A percentile compares a stretch with the other conserved stretches of the same genome.
Evolutionary conservation across 2,888 invertebrate species (phyloP).

Genomic region (Cyaniris semiargus): DNA sequence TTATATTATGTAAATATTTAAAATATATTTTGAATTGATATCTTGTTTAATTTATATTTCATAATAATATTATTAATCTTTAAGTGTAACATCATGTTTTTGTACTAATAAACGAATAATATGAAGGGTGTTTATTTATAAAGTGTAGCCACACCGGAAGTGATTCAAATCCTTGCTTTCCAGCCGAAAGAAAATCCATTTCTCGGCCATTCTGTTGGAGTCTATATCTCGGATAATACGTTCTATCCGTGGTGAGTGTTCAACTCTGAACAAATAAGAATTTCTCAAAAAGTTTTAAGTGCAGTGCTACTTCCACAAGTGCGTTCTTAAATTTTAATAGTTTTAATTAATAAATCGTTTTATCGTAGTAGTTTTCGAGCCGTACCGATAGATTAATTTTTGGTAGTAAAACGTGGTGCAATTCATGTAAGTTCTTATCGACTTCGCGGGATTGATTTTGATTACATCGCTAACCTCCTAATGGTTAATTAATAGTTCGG

Average conservation of each 20-base stretch:
- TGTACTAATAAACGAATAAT: background rate
- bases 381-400: conserved; percentile 29
- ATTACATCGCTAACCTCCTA: background rate
- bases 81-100: too few species aligned
- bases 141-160: conserved; percentile 64
- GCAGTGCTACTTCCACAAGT: conserved; percentile 64
- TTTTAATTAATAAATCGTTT: conserved; percentile 18
- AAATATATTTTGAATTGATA: too few species aligned
- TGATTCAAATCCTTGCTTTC: conserved; percentile 65
- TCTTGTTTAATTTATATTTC: too few species aligned
- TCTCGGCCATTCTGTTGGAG: conserved; percentile 86
- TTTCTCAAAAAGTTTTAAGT: conserved; percentile 58
- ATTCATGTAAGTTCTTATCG: conserved; percentile 33
- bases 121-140: conserved; percentile 38
- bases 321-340: conserved; percentile 39
- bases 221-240: conserved; percentile 83
- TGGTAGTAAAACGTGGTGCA: conserved; percentile 39
- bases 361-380: background rate
- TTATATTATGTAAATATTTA: too few species aligned
- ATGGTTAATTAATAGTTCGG: background rate
- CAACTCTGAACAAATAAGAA: conserved; percentile 43
- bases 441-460: background rate
- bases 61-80: too few species aligned
- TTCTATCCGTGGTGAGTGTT: conserved; percentile 80
- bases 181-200: conserved; percentile 72